These are phyloP conservation scores for Lacerta agilis DNA, from an alignment of 2,797 vertebrate genomes.

Conservation along the genomic window DNA sequence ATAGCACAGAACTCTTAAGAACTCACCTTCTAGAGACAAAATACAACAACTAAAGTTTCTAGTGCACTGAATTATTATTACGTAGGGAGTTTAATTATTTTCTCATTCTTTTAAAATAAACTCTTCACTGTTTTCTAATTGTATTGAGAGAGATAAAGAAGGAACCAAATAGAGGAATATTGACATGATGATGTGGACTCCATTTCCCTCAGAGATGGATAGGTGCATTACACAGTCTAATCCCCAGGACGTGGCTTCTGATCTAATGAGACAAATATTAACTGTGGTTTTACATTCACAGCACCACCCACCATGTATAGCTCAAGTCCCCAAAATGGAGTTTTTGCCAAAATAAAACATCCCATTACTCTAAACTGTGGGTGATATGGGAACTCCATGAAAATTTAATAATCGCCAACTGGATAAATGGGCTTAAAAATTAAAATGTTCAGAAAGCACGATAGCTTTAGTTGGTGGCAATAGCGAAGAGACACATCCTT, in stretches of 20 bases:
- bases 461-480: neutral
- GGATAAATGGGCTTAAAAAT: neutral
- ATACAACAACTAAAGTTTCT: slow-evolving; percentile 19
- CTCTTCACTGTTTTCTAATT: slow-evolving; percentile 45
- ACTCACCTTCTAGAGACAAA: neutral
- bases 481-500: neutral
- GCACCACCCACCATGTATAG: neutral
- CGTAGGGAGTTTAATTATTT: neutral
- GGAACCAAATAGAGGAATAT: slow-evolving; percentile 31
- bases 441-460: neutral
- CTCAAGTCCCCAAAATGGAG: neutral
- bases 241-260: slow-evolving; percentile 14
- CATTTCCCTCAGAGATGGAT: slow-evolving; percentile 37
- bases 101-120: slow-evolving; percentile 33
- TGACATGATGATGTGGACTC: slow-evolving; percentile 21
- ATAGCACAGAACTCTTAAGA: neutral
- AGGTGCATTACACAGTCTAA: slow-evolving; percentile 28
- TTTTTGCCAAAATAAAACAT: neutral
- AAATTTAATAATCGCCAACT: neutral
- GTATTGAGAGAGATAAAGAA: slow-evolving; percentile 32
- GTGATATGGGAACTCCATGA: neutral
- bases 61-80: slow-evolving; percentile 14
- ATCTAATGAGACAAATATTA: slow-evolving; percentile 42
- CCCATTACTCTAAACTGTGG: neutral
- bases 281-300: neutral